Evolutionary conservation across 2,888 invertebrate species (phyloP), one percentile per base, ranked within the genome.

Genomic region (Aradus depressus): DNA sequence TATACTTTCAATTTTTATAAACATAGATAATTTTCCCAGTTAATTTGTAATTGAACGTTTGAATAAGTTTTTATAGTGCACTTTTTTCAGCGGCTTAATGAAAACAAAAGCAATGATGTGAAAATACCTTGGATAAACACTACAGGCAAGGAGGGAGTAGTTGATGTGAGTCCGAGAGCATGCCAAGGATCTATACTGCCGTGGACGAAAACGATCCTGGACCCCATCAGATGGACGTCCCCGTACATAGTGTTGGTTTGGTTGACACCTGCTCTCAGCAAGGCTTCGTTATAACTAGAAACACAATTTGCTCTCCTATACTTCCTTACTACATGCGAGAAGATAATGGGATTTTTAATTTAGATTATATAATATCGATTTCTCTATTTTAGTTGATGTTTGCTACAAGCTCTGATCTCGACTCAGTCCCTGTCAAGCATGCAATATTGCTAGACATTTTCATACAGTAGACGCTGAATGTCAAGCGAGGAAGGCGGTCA

Each of bases 101-200:
- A 22, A 4, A 41, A 12, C 4, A 28, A 25, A 53, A 35, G 31
- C 38, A 25, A 14, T 47, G 32, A 18, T 38, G 4, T 35, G 4
- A 31, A 19, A 34, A 19, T 65, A 83, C 86, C 86, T 63, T 79
- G 70, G 32, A 88, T 86, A 58, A 73, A 84, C 61, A 88, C 81
- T 10, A 81, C 81, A 12, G 84, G 83, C 2, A 78, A 28, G n/a
- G 28, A 37, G 8, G 43, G 38, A 23, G 43, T 44, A 14, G 54
- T 51, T 10, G 23, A 64, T 0, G 73, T 80, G 43, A 86, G 74
- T 6, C 88, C 88, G 22, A 88, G 69, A 0, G 81, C 82, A 68
- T 88, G 87, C 88, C 88, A 88, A 1, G 88, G 88, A 71, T 93
- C 92, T 44, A 90, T 79, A 1, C 85, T 82, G 19, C 92, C 92